Percentiles rank a stretch among this genome's conserved stretches.
phyloP scores from a whole-genome alignment of 2,888 invertebrate genomes.

The Therioaphis trifolii region DNA sequence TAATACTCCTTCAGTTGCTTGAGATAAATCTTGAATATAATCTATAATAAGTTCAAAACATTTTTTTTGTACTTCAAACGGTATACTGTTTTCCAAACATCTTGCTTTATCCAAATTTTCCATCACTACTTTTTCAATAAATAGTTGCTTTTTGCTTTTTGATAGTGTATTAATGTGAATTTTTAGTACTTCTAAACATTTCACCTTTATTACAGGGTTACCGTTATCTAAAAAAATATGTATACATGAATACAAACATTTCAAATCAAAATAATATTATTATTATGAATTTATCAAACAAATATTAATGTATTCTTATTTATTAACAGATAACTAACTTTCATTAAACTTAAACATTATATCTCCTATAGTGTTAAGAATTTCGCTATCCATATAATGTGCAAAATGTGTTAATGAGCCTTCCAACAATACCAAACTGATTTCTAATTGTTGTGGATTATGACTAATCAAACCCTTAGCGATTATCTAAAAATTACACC shows the following conservation, averaged over 20 bases:
- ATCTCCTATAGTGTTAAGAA: conserved; percentile 47
- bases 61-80: conserved; percentile 52
- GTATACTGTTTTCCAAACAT: conserved; percentile 41
- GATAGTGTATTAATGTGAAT: conserved; percentile 33
- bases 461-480: conserved; percentile 46
- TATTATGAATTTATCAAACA: not conserved
- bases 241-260: not conserved
- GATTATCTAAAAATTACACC: conserved; percentile 35
- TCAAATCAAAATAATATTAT: not conserved
- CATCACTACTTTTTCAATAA: conserved; percentile 51
- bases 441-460: conserved; percentile 23
- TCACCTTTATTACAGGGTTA: conserved; percentile 28
- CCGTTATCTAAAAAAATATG: conserved; percentile 47
- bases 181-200: conserved; percentile 51
- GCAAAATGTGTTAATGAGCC: conserved; percentile 42
- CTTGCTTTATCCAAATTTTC: conserved; percentile 44
- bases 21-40: conserved; percentile 39
- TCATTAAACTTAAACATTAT: conserved; percentile 48
- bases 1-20: conserved; percentile 35
- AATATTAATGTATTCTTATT: not conserved
- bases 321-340: conserved; percentile 13
- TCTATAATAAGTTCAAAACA: conserved; percentile 45
- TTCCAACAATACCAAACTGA: conserved; percentile 41
- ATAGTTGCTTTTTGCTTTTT: conserved; percentile 17
- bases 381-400: conserved; percentile 29